phyloP scores from a whole-genome alignment of 2,797 vertebrate species.

The Catamblyrhynchus diadema region DNA sequence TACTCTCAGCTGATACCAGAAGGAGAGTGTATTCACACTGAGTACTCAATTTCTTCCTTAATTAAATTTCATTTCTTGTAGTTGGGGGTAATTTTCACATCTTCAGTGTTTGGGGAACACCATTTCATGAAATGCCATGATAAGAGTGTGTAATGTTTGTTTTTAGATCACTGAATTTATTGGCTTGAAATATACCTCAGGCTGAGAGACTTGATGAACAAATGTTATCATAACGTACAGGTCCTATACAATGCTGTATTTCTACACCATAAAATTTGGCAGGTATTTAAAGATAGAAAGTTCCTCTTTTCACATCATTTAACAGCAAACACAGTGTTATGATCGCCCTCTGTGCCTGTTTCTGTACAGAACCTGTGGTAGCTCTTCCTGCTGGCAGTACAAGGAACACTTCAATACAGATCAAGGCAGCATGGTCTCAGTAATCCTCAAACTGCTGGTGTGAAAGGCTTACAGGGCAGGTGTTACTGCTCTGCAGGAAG shows the following conservation, averaged over 20 bases:
- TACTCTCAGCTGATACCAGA: background rate
- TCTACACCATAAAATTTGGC: background rate
- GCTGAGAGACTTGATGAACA: background rate
- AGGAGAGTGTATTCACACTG: background rate
- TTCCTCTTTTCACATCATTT: background rate
- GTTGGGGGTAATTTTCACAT: background rate
- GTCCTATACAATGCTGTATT: background rate
- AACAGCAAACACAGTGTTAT: background rate
- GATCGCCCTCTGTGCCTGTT: background rate
- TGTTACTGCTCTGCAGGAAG: background rate
- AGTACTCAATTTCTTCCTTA: background rate
- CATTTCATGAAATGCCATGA: background rate
- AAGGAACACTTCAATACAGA: background rate
- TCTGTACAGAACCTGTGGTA: background rate
- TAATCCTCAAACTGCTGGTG: background rate
- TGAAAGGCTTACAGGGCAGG: background rate
- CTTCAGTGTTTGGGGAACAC: background rate
- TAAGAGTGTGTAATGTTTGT: background rate
- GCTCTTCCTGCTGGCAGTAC: background rate
- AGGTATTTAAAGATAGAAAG: background rate
- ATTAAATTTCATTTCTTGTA: background rate
- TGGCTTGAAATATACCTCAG: background rate
- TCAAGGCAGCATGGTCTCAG: background rate
- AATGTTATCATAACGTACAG: background rate
- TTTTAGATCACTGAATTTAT: background rate